Base-by-base conservation (phyloP, 2,113 vertebrate genomes). In the Pionites leucogaster region DNA sequence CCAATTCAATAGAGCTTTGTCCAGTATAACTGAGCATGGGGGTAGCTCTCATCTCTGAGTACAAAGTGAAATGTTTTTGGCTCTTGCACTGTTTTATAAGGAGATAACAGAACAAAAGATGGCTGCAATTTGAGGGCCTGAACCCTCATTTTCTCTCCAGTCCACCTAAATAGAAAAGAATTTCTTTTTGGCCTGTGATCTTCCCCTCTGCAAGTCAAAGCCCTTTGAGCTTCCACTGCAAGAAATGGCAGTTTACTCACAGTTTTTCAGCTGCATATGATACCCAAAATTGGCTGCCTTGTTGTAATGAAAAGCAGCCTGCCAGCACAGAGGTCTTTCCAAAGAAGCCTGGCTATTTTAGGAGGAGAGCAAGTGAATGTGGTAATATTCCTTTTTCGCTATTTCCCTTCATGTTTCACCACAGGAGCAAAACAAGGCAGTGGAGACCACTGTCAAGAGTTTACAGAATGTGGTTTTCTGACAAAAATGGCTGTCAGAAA, bases 131-230 rank as follows among this genome's bases (percentile, higher is more conserved):
- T 77, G 46, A 90, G 92, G 82, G 55, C 90, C 44, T 4, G 60
- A 96, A 86, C 82, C 82, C 41, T 93, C 72, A 50, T 90, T 93
- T 96, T 96, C 90, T 96, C 69, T 81, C 20, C 82, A 90, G 92
- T 93, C 84, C 65, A 75, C 60, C 39, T 75, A 90, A 86, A 90
- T 28, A 88, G 52, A 74, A 92, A 76, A 78, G 17, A 53, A 88
- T 83, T 84, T 94, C 39, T 74, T 81, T 20, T 71, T 91, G 95
- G 46, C 76, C 55, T 94, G 42, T 80, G 76, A 90, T 88, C 72
- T 74, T 77, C 39, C 39, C 33, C 74, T 95, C 64, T 86, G 65
- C 76, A 63, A 92, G 76, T 88, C 85, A 84, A 90, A 96, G 53
- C 71, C 59, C 47, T 90, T 80, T 71, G 60, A 78, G 33, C 55